Conservation (phyloP, 1,140 invertebrate species). For the Caerostris extrusa region DNA sequence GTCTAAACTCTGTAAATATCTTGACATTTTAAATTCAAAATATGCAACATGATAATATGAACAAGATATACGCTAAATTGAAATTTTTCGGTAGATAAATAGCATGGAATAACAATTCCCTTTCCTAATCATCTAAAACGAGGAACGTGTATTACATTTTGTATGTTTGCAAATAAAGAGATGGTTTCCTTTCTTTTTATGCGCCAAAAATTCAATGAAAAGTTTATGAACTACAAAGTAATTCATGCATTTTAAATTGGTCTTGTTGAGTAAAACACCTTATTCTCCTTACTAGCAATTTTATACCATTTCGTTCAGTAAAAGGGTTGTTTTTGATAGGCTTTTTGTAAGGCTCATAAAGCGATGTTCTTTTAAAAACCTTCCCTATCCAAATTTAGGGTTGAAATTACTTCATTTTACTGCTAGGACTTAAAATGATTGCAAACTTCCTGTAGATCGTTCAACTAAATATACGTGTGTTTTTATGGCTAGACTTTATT, state of each 20-base stretch:
- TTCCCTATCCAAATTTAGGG: background rate
- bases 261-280: background rate
- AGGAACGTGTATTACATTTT: background rate
- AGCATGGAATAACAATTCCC: background rate
- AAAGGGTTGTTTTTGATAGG: background rate
- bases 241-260: constrained; percentile 7
- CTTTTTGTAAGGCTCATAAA: background rate
- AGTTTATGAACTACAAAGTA: background rate
- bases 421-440: too few relatives aligned
- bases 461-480: too few relatives aligned
- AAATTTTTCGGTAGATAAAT: too few relatives aligned
- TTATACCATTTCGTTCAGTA: background rate
- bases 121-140: background rate
- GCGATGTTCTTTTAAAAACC: background rate
- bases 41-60: too few relatives aligned
- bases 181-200: background rate
- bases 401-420: background rate
- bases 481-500: too few relatives aligned
- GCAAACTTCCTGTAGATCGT: too few relatives aligned
- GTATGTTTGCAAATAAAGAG: background rate
- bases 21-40: too few relatives aligned
- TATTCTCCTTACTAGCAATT: background rate
- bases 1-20: too few relatives aligned
- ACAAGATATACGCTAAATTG: too few relatives aligned
- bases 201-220: background rate